Evolutionary conservation across 2,113 vertebrate species (phyloP), one percentile per base, ranked within the genome.

Genomic region (Phrynosoma platyrhinos): DNA sequence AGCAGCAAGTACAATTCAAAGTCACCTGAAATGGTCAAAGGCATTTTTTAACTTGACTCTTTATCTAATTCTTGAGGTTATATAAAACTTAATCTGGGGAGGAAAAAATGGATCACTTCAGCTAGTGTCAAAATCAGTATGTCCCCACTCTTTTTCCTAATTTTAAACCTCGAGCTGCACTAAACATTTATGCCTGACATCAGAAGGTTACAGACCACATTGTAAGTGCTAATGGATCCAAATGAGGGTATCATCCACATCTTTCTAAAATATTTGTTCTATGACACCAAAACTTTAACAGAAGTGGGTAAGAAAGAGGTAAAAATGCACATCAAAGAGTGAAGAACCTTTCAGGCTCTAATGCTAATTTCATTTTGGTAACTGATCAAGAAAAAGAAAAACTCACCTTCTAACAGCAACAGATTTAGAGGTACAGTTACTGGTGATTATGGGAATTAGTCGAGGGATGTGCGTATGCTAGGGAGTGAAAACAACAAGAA

Each of bases 361-460:
- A 14, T 18, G 13, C 14, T 62, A 62, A 62, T 62, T 62, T 68
- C 25, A 23, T 66, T 84, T 66, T 52, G 42, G 30, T 21, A 85
- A 88, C 79, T 9, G 21, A 6, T 40, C 23, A 90, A 87, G 2
- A 74, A 16, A 83, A 47, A 94, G 68, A n/a, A 91, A 88, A 88
- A 8, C 95, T 97, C 95, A 99, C 99, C 99, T 97, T 97, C 99
- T 97, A 91, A 99, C 98, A 27, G 99, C 98, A 10, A 99, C 99
- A 81, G 99, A 99, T 93, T 99, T 99, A 91, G 98, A 99, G 87
- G 97, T 97, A 96, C 99, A 99, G 96, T 99, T 99, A 95, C 99
- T 99, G 92, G 99, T 99, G 96, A 99, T 99, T 95, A 99, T 98
- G 87, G 99, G 99, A 96, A 99, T 99, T 93, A 99, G 97, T 80